Evolutionary conservation across 2,888 invertebrate genomes (phyloP), one percentile per base, ranked within the genome.

Genomic region (Agrochola macilenta): DNA sequence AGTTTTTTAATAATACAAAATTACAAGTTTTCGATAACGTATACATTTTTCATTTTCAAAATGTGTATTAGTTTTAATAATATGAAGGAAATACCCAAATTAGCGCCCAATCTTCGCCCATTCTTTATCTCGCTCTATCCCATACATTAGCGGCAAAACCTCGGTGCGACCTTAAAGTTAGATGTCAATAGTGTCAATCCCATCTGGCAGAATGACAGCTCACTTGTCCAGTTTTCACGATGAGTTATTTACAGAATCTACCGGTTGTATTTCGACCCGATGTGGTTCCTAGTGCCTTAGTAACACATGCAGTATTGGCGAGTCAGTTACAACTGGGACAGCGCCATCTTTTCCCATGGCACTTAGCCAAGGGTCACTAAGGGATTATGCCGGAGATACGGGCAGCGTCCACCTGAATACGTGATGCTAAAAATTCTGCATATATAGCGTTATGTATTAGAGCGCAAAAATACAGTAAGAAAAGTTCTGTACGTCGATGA

Each of bases 301-400:
- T n/a, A 66, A 46, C 30, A 68, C 12, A 49, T 65, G 70, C 64
- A 63, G 83, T 69, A 75, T 78, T 52, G 74, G 79, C 26, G 63
- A 60, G 70, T 75, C 74, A 39, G 72, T 75, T 75, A 83, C 78
- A 83, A 81, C 78, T 75, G 63, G 78, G 68, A 3, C 63, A 14
- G 63, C 39, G 68, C 81, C 74, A 83, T 84, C 65, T 83, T 68
- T 72, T 63, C 52, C 72, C 69, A 73, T 83, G 83, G 83, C 83
- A 83, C 60, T 43, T 11, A 1, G 83, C 83, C 83, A 83, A 74
- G 54, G 69, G 35, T 76, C 76, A 75, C 69, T 72, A 72, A 83
- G 72, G 84, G 74, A 83, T 83, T 83, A 83, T 52, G 23, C 63
- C 69, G 68, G 81, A 58, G 70, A 83, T 35, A 77, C 65, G 64